Conservation (phyloP, 2,113 vertebrate species). For the Myrmecophaga tridactyla region DNA sequence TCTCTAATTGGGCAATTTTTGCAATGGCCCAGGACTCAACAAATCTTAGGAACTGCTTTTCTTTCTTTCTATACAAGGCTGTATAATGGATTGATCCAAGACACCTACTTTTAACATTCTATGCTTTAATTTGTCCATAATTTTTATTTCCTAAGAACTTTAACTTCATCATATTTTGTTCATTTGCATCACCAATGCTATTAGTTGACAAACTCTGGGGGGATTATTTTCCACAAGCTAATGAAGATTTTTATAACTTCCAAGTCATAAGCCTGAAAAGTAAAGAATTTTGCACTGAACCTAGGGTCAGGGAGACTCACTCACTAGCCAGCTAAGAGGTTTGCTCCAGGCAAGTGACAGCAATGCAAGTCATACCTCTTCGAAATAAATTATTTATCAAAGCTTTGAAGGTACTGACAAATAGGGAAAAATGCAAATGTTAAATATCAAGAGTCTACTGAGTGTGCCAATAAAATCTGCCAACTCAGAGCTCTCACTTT, state of each 20-base stretch:
- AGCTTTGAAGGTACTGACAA: background rate
- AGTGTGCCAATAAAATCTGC: background rate
- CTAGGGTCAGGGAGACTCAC: background rate
- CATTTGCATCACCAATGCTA: background rate
- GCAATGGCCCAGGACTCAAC: background rate
- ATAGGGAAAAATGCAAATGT: background rate
- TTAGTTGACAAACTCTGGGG: background rate
- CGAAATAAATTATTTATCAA: constrained; percentile 15
- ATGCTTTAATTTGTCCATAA: background rate
- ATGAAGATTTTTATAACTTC: background rate
- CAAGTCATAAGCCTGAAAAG: background rate
- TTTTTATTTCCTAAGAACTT: background rate
- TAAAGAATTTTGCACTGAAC: background rate
- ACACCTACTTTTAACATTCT: background rate
- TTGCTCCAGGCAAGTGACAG: background rate
- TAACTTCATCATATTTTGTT: background rate
- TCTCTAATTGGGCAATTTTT: background rate
- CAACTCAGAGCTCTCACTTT: background rate
- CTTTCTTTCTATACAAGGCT: background rate
- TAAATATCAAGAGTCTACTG: background rate
- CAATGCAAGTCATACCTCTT: background rate
- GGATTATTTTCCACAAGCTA: background rate
- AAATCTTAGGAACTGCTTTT: background rate
- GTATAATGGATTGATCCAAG: background rate
- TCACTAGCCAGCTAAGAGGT: background rate